Conservation (phyloP, 2,888 invertebrate genomes). For the Nowickia ferox region DNA sequence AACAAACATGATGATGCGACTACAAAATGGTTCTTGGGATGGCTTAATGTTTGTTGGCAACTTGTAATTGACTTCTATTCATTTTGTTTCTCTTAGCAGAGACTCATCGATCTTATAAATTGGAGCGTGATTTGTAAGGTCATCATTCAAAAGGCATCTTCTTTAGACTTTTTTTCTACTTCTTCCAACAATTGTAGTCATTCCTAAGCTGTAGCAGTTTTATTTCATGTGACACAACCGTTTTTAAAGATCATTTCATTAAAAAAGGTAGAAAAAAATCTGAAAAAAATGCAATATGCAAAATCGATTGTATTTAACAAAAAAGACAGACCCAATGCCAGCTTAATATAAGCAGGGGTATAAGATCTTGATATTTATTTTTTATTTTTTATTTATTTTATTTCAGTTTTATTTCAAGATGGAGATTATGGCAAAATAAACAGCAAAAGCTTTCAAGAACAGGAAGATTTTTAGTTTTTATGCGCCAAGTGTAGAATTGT, state of each 20-base stretch:
- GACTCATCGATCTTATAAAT: conserved; percentile 71
- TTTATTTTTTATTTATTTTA: neutral
- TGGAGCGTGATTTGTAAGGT: conserved; percentile 82
- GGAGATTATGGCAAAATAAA: conserved; percentile 62
- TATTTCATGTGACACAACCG: conserved; percentile 65
- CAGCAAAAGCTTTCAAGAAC: conserved; percentile 48
- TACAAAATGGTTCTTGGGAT: neutral
- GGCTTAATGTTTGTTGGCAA: conserved; percentile 47
- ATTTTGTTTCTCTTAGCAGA: conserved; percentile 61
- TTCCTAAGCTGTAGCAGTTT: conserved; percentile 25
- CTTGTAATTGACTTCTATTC: conserved; percentile 67
- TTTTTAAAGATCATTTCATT: conserved; percentile 66
- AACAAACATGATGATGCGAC: conserved; percentile 20
- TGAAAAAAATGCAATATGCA: conserved; percentile 62
- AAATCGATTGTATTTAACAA: conserved; percentile 71
- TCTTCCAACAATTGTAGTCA: neutral
- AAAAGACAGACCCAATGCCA: conserved; percentile 49
- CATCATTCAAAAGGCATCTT: conserved; percentile 78
- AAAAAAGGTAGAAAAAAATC: conserved; percentile 5
- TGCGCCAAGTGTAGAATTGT: neutral
- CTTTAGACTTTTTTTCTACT: neutral
- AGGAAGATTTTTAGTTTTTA: conserved; percentile 49
- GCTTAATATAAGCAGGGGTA: conserved; percentile 18
- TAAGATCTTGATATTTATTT: conserved; percentile 68
- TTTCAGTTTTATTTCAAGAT: conserved; percentile 54